Evolutionary conservation across 2,888 invertebrate species (phyloP).

Genomic region (Conomelus anceps): DNA sequence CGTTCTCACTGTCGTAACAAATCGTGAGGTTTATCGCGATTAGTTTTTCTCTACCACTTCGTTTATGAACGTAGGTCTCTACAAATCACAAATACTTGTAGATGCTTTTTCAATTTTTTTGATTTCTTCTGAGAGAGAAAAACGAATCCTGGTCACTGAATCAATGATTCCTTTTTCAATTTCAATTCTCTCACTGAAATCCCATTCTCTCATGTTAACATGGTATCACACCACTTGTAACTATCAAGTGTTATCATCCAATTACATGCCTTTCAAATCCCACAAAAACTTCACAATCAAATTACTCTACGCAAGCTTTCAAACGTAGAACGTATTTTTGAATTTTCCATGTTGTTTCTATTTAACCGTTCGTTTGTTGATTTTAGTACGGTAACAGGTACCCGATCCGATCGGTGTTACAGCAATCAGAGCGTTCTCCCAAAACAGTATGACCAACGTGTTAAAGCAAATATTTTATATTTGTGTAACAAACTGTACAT

Average conservation of each 20-base stretch:
- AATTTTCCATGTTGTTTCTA: neutral
- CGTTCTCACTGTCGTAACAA: too few species aligned
- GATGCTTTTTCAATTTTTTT: too few species aligned
- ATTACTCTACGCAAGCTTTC: neutral
- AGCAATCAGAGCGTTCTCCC: neutral
- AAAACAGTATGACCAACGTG: neutral
- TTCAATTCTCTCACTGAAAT: neutral
- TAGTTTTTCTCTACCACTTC: too few species aligned
- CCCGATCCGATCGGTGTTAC: neutral
- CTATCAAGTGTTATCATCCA: neutral
- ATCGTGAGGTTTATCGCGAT: too few species aligned
- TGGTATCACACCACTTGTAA: neutral
- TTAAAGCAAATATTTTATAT: neutral
- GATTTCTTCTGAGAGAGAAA: too few species aligned
- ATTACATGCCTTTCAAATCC: neutral
- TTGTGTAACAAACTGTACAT: too few species aligned
- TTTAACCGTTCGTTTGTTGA: neutral
- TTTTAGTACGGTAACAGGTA: too few species aligned
- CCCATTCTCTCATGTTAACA: neutral
- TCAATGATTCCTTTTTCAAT: too few species aligned
- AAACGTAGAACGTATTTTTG: neutral
- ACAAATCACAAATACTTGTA: too few species aligned
- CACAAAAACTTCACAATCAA: neutral
- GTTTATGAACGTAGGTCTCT: too few species aligned
- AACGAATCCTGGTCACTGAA: too few species aligned